phyloP scores from a whole-genome alignment of 1,140 invertebrate species.

The Lepidotrigona ventralis region DNA sequence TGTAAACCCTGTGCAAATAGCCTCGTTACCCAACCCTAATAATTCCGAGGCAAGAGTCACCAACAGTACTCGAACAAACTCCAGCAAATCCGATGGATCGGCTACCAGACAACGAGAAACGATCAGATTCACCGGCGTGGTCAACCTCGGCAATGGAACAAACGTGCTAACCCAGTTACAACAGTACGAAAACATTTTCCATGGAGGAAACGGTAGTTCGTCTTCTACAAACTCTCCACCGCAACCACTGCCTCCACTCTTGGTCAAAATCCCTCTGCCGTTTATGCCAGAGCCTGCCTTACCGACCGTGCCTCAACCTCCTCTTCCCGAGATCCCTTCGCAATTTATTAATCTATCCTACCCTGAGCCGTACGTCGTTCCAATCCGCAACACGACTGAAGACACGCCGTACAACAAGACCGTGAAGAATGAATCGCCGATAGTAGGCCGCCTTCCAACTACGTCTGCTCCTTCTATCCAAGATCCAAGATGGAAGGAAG shows the following conservation, averaged over 20 bases:
- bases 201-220: constrained; percentile 44
- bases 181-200: constrained; percentile 75
- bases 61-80: not conserved
- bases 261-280: constrained; percentile 64
- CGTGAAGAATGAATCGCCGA: constrained; percentile 40
- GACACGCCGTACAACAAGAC: constrained; percentile 56
- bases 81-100: not conserved
- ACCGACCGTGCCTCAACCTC: constrained; percentile 56
- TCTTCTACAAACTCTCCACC: not conserved
- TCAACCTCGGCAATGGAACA: constrained; percentile 77
- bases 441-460: not conserved
- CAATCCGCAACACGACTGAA: constrained; percentile 56
- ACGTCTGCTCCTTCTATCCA: constrained; percentile 36
- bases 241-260: constrained; percentile 38
- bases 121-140: constrained; percentile 74
- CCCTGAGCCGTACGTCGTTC: constrained; percentile 27
- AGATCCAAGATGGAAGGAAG: constrained; percentile 64
- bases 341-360: constrained; percentile 30
- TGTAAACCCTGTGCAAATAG: constrained; percentile 69
- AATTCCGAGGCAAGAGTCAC: constrained; percentile 16
- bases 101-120: constrained; percentile 68
- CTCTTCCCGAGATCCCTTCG: constrained; percentile 45
- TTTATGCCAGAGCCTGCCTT: constrained; percentile 51
- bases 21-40: constrained; percentile 68
- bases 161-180: constrained; percentile 70